Conservation (phyloP, 2,888 invertebrate genomes). For the Crocallis elinguaria region DNA sequence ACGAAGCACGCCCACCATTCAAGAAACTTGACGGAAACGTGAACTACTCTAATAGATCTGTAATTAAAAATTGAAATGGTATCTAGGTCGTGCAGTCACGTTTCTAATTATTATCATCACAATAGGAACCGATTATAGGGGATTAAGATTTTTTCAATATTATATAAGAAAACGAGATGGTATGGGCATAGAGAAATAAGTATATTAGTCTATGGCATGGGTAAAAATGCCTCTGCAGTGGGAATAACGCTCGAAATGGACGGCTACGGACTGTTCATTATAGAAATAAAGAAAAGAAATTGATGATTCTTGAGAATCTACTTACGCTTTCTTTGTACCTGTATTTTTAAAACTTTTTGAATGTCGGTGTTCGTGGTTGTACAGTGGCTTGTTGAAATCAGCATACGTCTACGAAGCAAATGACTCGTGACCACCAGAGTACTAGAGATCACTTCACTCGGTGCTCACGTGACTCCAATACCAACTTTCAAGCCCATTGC, state of each 20-base stretch:
- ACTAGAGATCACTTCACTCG: conserved; percentile 1
- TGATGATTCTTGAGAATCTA: not conserved
- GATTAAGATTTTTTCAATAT: not conserved
- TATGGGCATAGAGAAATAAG: too few species aligned
- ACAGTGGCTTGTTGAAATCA: conserved; percentile 1
- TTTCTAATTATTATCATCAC: conserved; percentile 37
- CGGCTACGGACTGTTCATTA: too few species aligned
- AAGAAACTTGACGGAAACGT: conserved; percentile 40
- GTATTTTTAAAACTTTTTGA: not conserved
- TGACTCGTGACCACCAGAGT: not conserved
- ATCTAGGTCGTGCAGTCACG: conserved; percentile 42
- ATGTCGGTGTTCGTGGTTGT: not conserved
- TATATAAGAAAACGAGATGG: too few species aligned
- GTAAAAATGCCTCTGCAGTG: too few species aligned
- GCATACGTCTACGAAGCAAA: conserved; percentile 4
- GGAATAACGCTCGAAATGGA: too few species aligned
- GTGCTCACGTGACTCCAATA: too few species aligned
- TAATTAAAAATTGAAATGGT: conserved; percentile 31
- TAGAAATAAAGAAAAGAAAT: too few species aligned
- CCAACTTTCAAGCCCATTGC: too few species aligned
- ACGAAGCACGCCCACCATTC: conserved; percentile 75
- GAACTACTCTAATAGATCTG: conserved; percentile 28
- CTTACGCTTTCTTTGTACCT: not conserved
- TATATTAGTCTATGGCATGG: too few species aligned
- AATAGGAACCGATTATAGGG: not conserved